Evolutionary conservation across 2,113 vertebrate genomes (phyloP).

Genomic region (Oryzias woworae): DNA sequence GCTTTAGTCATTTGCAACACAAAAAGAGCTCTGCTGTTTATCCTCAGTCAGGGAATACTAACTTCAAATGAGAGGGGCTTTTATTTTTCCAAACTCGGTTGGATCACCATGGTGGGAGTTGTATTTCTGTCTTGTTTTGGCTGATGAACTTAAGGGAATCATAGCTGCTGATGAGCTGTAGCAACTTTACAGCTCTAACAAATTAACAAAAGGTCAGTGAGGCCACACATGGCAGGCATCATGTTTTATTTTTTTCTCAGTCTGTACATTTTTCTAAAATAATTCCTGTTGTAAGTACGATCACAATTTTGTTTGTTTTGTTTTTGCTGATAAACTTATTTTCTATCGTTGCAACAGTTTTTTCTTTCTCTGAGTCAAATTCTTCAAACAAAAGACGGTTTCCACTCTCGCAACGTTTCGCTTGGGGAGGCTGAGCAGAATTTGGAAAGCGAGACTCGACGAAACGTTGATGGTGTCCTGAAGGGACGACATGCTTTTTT

Average conservation of each 20-base stretch:
- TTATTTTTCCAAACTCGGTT: conserved; percentile 32
- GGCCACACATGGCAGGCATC: conserved; percentile 39
- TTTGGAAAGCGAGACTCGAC: conserved; percentile 46
- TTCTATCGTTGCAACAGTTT: conserved; percentile 15
- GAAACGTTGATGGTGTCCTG: too few species aligned
- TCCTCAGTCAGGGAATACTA: conserved; percentile 37
- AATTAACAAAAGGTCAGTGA: conserved; percentile 46
- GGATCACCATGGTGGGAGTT: conserved; percentile 23
- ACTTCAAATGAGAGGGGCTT: conserved; percentile 52
- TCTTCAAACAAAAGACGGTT: conserved; percentile 48
- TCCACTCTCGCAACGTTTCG: conserved; percentile 36
- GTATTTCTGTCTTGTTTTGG: not conserved
- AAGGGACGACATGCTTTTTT: too few species aligned
- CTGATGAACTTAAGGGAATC: conserved; percentile 28
- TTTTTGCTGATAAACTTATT: not conserved
- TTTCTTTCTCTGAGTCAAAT: conserved; percentile 24
- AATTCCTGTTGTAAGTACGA: too few species aligned
- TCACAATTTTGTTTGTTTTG: too few species aligned
- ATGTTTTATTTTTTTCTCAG: not conserved
- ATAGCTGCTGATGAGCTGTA: conserved; percentile 35
- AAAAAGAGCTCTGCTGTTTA: conserved; percentile 27
- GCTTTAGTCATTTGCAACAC: conserved; percentile 43
- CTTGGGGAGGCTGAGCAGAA: conserved; percentile 32
- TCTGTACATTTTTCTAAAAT: too few species aligned
- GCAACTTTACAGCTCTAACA: conserved; percentile 27